phyloP scores from a whole-genome alignment of 1,140 invertebrate species.

The Carposina sasakii region DNA sequence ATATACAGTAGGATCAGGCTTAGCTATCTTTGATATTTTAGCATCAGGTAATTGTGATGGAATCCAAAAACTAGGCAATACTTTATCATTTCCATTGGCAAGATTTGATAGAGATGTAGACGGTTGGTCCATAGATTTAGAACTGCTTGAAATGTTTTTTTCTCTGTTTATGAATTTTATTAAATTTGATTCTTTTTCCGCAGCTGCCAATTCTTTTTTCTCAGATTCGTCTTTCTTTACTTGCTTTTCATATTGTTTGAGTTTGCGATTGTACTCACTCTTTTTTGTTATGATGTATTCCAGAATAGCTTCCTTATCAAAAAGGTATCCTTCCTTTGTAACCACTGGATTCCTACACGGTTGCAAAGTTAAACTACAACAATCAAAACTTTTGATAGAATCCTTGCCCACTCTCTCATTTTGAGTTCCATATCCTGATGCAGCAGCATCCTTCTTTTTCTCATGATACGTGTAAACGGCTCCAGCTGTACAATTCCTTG shows the following conservation, averaged over 20 bases:
- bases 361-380: conserved; percentile 96
- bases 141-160: conserved; percentile 77
- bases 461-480: conserved; percentile 99
- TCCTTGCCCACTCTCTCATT: conserved; percentile 93
- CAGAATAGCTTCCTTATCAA: conserved; percentile 97
- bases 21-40: conserved; percentile 80
- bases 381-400: conserved; percentile 98
- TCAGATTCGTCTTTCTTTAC: conserved; percentile 81
- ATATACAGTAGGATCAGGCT: conserved; percentile 93
- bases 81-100: conserved; percentile 59
- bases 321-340: conserved; percentile 93
- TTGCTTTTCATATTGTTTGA: conserved; percentile 96
- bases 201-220: conserved; percentile 74
- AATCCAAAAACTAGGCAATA: conserved; percentile 97
- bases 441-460: conserved; percentile 95
- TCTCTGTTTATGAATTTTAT: conserved; percentile 81
- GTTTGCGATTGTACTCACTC: conserved; percentile 88
- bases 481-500: conserved; percentile 97
- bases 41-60: conserved; percentile 94
- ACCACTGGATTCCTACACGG: conserved; percentile 93
- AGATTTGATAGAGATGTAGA: conserved; percentile 57
- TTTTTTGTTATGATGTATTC: conserved; percentile 98
- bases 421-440: conserved; percentile 93
- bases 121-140: conserved; percentile 22
- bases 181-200: conserved; percentile 74